Evolutionary conservation across 2,113 vertebrate genomes (phyloP).

Genomic region (Acrocephalus arundinaceus): DNA sequence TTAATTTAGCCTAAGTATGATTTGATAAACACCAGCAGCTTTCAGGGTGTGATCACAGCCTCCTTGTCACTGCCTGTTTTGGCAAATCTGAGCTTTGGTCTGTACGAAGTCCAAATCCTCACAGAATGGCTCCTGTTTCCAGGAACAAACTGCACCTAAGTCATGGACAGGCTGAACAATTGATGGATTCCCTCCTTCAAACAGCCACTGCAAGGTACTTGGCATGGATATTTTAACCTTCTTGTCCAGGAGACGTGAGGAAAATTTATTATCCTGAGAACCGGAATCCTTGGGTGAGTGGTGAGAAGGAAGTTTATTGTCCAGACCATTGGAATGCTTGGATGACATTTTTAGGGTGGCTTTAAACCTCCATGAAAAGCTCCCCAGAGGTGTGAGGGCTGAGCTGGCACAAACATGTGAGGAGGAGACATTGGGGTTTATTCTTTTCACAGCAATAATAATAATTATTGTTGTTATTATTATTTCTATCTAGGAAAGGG

Average conservation of each 20-base stretch:
- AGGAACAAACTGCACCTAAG: neutral
- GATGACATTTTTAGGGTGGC: neutral
- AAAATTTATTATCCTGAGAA: neutral
- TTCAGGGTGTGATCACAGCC: neutral
- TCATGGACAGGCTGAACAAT: fast-evolving
- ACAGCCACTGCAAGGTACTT: neutral
- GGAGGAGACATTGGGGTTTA: neutral
- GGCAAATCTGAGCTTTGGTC: neutral
- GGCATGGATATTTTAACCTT: neutral
- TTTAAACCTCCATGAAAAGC: neutral
- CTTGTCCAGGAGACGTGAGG: neutral
- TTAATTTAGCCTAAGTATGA: neutral
- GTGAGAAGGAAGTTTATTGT: neutral
- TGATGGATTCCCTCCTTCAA: neutral
- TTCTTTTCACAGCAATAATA: neutral
- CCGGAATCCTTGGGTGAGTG: neutral
- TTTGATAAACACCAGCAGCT: neutral
- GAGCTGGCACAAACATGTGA: neutral
- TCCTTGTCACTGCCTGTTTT: neutral
- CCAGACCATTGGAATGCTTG: neutral
- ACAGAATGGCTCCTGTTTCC: neutral
- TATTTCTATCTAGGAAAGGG: neutral
- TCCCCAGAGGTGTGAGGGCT: neutral
- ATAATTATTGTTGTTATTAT: too few species aligned
- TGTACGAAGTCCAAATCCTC: neutral